phyloP scores from a whole-genome alignment of 2,113 vertebrate genomes.

The Pelvicachromis taeniatus region DNA sequence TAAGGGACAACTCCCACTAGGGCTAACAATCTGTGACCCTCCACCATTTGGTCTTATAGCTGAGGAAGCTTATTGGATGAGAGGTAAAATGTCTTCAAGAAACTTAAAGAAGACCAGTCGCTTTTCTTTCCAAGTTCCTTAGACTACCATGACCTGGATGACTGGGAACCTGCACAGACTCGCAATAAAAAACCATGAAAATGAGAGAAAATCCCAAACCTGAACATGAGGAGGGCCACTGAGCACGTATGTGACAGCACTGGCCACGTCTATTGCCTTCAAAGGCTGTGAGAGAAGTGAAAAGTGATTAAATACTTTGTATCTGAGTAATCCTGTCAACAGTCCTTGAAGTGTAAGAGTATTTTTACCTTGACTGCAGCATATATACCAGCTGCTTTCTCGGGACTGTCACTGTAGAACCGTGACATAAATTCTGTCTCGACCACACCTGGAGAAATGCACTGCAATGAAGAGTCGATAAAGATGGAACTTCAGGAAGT shows the following conservation, averaged over 20 bases:
- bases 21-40: no score
- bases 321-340: background rate
- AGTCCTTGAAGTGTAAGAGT: background rate
- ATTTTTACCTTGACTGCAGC: slow-evolving; percentile 3
- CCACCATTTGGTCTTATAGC: no score
- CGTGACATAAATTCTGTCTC: slow-evolving; percentile 23
- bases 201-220: background rate
- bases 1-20: no score
- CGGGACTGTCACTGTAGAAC: background rate
- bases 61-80: no score
- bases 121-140: background rate
- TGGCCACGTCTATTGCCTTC: background rate
- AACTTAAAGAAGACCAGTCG: background rate
- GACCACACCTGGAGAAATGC: slow-evolving; percentile 39
- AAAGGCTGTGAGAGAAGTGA: background rate
- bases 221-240: background rate
- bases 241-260: background rate
- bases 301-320: background rate
- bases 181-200: background rate
- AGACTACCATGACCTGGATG: background rate
- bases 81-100: background rate
- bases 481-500: background rate
- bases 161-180: background rate
- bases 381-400: background rate
- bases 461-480: background rate